phyloP scores from a whole-genome alignment of 2,888 invertebrate species.

The Melieria picta region DNA sequence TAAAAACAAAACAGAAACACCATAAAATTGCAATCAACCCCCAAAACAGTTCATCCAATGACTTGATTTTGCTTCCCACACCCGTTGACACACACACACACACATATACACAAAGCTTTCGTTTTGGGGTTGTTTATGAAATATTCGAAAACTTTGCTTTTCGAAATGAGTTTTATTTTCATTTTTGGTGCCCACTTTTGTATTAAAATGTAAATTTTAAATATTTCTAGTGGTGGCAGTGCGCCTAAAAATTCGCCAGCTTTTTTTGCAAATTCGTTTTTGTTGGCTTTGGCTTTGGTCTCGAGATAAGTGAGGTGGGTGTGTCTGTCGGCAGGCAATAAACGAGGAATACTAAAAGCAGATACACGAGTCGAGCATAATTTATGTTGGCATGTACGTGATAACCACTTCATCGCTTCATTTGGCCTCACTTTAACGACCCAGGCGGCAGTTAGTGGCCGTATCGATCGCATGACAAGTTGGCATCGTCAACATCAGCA shows the following conservation, averaged over 20 bases:
- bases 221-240: not conserved
- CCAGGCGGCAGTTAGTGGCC: not conserved
- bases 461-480: constrained; percentile 20
- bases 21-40: too few relatives aligned
- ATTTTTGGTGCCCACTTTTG: constrained; percentile 12
- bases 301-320: not conserved
- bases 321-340: constrained; percentile 18
- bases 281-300: too few relatives aligned
- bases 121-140: not conserved
- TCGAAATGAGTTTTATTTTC: not conserved
- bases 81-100: not conserved
- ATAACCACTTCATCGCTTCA: constrained; percentile 37
- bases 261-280: too few relatives aligned
- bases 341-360: constrained; percentile 15
- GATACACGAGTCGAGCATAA: constrained; percentile 16
- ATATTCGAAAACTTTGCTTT: too few relatives aligned
- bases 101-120: not conserved
- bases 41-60: too few relatives aligned
- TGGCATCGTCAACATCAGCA: too few relatives aligned
- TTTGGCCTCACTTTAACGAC: constrained; percentile 8
- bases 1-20: too few relatives aligned
- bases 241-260: constrained; percentile 17
- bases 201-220: constrained; percentile 34
- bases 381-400: constrained; percentile 36
- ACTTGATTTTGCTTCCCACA: not conserved